Conservation (phyloP, 1,140 invertebrate species). For the Lineus longissimus region DNA sequence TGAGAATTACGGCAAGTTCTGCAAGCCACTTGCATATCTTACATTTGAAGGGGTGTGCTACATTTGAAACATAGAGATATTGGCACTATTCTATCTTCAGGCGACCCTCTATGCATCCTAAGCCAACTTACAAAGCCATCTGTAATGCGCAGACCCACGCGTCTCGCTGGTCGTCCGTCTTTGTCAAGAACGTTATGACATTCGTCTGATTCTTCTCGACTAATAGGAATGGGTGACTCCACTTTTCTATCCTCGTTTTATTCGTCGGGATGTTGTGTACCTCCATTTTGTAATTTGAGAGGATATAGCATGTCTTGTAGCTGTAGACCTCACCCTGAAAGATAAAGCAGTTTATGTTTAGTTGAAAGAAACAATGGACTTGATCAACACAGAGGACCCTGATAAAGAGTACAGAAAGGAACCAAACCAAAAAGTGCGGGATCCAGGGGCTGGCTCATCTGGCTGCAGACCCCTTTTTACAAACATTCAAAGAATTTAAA, state of each 20-base stretch:
- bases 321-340: constrained; percentile 84
- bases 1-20: no score
- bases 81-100: no score
- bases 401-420: no score
- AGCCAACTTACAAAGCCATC: constrained; percentile 75
- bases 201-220: constrained; percentile 76
- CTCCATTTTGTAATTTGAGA: constrained; percentile 84
- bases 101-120: no score
- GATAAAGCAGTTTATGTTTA: constrained; percentile 1
- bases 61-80: no score
- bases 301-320: constrained; percentile 78
- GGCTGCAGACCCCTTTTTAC: no score
- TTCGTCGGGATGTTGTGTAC: constrained; percentile 34
- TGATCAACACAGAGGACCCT: no score
- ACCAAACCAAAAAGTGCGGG: no score
- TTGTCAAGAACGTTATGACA: constrained; percentile 84
- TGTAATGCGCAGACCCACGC: constrained; percentile 90
- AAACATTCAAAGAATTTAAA: no score
- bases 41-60: no score
- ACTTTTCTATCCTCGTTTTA: constrained; percentile 45
- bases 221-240: constrained; percentile 77
- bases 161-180: constrained; percentile 79
- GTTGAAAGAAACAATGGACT: constrained; percentile 13
- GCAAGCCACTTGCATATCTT: no score
- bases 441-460: no score